Base-by-base conservation (phyloP, 2,113 vertebrate genomes). In the Phylloscopus trochilus region DNA sequence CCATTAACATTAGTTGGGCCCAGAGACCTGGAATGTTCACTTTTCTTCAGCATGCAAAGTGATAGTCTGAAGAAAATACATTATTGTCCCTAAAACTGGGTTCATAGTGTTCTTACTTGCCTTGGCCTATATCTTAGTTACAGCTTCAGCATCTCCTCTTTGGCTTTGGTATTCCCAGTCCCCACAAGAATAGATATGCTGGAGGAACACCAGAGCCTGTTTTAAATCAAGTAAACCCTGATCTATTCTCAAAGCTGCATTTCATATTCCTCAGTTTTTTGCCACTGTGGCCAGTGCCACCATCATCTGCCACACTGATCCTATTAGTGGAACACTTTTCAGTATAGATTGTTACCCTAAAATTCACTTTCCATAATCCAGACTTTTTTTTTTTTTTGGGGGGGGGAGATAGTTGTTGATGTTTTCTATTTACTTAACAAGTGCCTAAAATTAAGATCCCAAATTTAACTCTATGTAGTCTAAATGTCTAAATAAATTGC, bases 401-500 rank as follows among this genome's bases (percentile, higher is more conserved):
- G 44, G 19, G 44, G 18, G 44, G 5, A 19, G 2, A 4, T 8
- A 13, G 23, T 2, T 1, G 41, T 49, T 84, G 9, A 2, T 10
- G 18, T 6, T 13, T n/a, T 78, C 64, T 20, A 5, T 79, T 58
- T 39, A 49, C 55, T 63, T 59, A 87, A n/a, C n/a, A 72, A 22
- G 11, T 68, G 5, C 33, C 35, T 83, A 37, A 80, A 75, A 75
- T 83, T 62, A 75, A 62, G 28, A 31, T 46, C 35, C 6, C 7
- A n/a, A n/a, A n/a, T 76, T 94, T 70, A 75, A 67, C 64, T 59
- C 20, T 51, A 17, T 21, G 5, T 35, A 22, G 6, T 67, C 56
- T 59, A 51, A 75, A 83, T 72, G 6, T 67, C 56, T 59, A 51
- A 75, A 83, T 72, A 47, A 86, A 58, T n/a, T 59, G 2, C 15